Base-by-base conservation (phyloP, 2,888 invertebrate genomes). In the Chironomus tentans region DNA sequence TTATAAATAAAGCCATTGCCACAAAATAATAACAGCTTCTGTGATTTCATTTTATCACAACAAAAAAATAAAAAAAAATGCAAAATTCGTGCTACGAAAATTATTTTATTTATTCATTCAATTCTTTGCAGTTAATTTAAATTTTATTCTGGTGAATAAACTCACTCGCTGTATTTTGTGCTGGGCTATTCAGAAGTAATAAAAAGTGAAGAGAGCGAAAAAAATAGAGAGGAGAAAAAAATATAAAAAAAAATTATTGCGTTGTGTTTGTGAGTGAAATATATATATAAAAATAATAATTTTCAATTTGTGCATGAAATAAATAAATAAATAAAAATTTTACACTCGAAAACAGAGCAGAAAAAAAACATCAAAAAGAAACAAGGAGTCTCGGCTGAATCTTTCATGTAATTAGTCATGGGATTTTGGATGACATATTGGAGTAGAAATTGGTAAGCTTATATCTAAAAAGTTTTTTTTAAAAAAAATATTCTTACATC, bases 401-500 rank as follows among this genome's bases (percentile, higher is more conserved):
- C 22, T 24, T 48, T 71, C 48, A 48, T 21, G 56, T 22, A 56
- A 71, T 71, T 50, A 71, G 71, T 48, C 47, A 71, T 71, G 71
- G 71, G 71, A 71, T 71, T 71, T 48, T 71, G 71, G 7, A 56
- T 50, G 21, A 48, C 50, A 71, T 24, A 24, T 22, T 48, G 13
- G 24, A 71, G 3, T 56, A 71, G 22, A 71, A 71, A 71, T 71
- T 71, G 71, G 71, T 71, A 50, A 71, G 71, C 56, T 22, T 24
- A 15, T 56, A 15, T 56, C 56, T 15, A 4, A 38, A 38, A 38
- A 10, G 7, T 10, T 38, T 28, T 5, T 5, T 28, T 5, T 28
- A 28, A 4, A 5, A 2, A 38, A 10, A 38, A 10, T 38, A 2
- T 38, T 38, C 5, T 28, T 38, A 10, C 2, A 10, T 38, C 10